Percentiles rank a stretch among this genome's conserved stretches.
Evolutionary conservation across 2,888 invertebrate genomes (phyloP).

Genomic region (Gari tellinella): DNA sequence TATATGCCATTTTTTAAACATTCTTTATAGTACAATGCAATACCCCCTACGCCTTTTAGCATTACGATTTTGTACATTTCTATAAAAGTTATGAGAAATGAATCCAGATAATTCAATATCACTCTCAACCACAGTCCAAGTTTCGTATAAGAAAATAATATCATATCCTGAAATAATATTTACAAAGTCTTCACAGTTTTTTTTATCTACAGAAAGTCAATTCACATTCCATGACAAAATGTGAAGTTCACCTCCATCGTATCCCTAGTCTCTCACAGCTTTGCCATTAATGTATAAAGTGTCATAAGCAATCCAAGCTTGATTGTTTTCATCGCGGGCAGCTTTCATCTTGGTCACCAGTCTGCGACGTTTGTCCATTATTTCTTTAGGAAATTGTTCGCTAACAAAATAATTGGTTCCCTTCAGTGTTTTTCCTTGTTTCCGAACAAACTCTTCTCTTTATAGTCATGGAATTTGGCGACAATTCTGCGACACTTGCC

Average conservation of each 20-base stretch:
- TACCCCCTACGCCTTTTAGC: constrained; percentile 10
- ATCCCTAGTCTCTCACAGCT: constrained; percentile 11
- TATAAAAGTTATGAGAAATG: constrained; percentile 14
- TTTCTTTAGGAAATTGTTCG: constrained; percentile 35
- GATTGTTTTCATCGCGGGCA: constrained; percentile 5
- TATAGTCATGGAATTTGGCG: constrained; percentile 33
- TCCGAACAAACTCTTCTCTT: constrained; percentile 35
- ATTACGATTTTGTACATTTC: constrained; percentile 10
- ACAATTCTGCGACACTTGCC: constrained; percentile 28
- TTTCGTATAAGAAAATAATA: constrained; percentile 15
- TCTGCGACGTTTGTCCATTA: constrained; percentile 15
- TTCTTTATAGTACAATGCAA: constrained; percentile 4
- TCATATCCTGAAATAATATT: constrained; percentile 12
- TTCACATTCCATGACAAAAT: constrained; percentile 33
- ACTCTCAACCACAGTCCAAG: constrained; percentile 13
- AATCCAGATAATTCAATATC: constrained; percentile 7
- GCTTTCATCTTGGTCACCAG: constrained; percentile 14
- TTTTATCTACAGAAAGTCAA: constrained; percentile 15
- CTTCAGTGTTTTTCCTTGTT: constrained; percentile 15
- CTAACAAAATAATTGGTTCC: constrained; percentile 17
- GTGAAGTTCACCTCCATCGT: constrained; percentile 9
- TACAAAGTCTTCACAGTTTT: constrained; percentile 12
- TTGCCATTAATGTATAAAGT: constrained; percentile 24
- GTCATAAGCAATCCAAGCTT: no score
- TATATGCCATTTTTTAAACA: constrained; percentile 3